A percentile compares a stretch with the other conserved stretches of the same genome.
phyloP scores from a whole-genome alignment of 2,888 invertebrate genomes.

The Pachydiplax longipennis region DNA sequence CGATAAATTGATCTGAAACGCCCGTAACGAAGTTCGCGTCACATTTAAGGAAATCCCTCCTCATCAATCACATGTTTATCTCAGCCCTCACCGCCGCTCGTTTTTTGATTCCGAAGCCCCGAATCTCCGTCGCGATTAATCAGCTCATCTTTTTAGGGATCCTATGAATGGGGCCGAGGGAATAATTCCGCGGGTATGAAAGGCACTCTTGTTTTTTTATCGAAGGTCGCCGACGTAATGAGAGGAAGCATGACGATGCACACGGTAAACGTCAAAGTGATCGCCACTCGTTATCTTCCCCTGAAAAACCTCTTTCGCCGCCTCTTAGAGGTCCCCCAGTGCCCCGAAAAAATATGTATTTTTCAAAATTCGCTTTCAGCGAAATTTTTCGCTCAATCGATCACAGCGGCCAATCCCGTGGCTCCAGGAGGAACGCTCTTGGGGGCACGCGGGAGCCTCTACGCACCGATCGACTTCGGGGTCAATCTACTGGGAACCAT shows the following conservation, averaged over 20 bases:
- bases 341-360: not conserved
- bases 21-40: not conserved
- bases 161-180: not conserved
- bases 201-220: not conserved
- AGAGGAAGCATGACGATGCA: not conserved
- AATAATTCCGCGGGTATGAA: not conserved
- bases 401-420: not conserved
- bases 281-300: not conserved
- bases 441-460: not conserved
- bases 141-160: not conserved
- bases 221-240: too few relatives aligned
- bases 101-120: not conserved
- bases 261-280: not conserved
- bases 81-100: not conserved
- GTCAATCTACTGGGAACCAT: not conserved
- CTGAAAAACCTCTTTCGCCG: not conserved
- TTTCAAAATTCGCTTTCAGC: not conserved
- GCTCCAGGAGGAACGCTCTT: not conserved
- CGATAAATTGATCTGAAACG: not conserved
- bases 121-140: not conserved
- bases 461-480: not conserved
- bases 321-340: not conserved
- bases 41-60: not conserved
- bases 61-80: not conserved
- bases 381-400: constrained; percentile 18